phyloP scores from a whole-genome alignment of 2,797 vertebrate species.

The Setipinna tenuifilis region DNA sequence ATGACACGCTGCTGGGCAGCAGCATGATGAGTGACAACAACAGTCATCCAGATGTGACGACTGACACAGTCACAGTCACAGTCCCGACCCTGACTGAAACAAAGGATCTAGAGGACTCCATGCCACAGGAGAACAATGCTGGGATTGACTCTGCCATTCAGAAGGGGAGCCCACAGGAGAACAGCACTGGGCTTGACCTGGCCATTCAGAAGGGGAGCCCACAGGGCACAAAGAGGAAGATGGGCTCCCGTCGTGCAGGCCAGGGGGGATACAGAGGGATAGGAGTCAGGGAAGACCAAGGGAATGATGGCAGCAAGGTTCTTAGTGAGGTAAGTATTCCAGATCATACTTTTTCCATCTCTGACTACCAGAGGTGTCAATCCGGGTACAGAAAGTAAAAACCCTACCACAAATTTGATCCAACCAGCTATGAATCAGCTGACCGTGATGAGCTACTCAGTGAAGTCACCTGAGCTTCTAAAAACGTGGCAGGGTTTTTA shows the following conservation, averaged over 20 bases:
- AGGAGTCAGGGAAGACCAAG: neutral
- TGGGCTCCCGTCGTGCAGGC: constrained; percentile 64
- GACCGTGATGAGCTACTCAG: too few species aligned
- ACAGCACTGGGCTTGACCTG: neutral
- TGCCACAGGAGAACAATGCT: neutral
- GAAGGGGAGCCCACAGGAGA: neutral
- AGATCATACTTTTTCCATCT: neutral
- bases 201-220: neutral
- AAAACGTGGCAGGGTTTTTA: too few species aligned
- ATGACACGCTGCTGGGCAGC: constrained; percentile 61
- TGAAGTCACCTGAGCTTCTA: too few species aligned
- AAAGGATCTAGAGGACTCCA: neutral
- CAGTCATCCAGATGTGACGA: neutral
- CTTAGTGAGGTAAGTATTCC: neutral
- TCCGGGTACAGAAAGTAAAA: too few species aligned
- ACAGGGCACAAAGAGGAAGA: constrained; percentile 54
- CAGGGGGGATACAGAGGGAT: constrained; percentile 44
- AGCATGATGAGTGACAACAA: constrained; percentile 44
- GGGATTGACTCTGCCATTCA: neutral
- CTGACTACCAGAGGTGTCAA: too few species aligned
- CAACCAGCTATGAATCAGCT: too few species aligned
- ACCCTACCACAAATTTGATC: too few species aligned
- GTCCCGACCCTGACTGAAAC: neutral
- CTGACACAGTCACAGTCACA: neutral
- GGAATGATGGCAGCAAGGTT: neutral